Base-by-base conservation (phyloP, 2,113 vertebrate genomes). In the Pogona vitticeps region DNA sequence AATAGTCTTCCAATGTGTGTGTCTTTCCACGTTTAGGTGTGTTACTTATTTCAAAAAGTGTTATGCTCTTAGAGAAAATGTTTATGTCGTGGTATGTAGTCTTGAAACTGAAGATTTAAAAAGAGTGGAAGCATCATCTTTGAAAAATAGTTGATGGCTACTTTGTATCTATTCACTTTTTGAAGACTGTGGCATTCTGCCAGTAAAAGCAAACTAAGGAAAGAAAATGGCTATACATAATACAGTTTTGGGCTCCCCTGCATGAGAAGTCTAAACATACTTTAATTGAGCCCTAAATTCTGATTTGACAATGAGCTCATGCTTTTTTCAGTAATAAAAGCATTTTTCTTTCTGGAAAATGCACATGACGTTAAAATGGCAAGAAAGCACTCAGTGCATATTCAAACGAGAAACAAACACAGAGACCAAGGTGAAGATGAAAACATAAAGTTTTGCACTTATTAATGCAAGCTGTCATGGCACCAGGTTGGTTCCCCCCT, bases 211-310 rank as follows among this genome's bases (percentile, higher is more conserved):
- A 77, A 85, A 61, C 33, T 21, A 80, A 12, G 14, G n/a, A 80
- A 73, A 56, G 85, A 87, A 56, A 52, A 88, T 58, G 52, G 17
- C 17, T 63, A 6, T 10, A 40, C 2, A 8, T 73, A 82, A 56
- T 28, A 1, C 5, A 85, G 67, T 1, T 2, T n/a, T 20, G 90
- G 88, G 36, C 68, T 38, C 36, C 81, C 46, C 36, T 46, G 72
- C 21, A 6, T 13, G 63, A 70, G 20, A 8, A 77, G 26, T 88
- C 7, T 28, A 91, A 83, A 65, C 61, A 84, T 89, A 78, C 52
- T 78, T 84, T 80, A 89, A 68, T 42, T 84, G 67, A 91, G 20
- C 1, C 79, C 76, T 82, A 75, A 71, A 63, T 20, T 91, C 78
- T 61, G 3, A 31, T 76, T 86, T 86, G 79, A 90, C 89, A 58